These are phyloP conservation scores for Clarias gariepinus DNA, from an alignment of 2,113 vertebrate genomes.

Conservation along the genomic window DNA sequence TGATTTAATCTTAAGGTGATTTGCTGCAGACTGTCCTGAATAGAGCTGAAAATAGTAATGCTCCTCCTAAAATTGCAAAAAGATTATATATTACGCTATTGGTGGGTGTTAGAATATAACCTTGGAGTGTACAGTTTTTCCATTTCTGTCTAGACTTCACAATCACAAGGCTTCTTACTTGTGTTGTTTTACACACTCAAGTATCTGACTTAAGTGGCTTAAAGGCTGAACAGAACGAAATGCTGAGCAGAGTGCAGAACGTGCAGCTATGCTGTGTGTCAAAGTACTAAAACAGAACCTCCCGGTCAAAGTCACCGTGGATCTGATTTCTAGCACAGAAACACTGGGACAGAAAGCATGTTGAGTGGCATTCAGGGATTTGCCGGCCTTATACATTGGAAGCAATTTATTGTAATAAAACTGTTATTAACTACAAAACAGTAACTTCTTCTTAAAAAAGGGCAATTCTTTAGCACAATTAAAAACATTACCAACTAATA, in stretches of 20 bases:
- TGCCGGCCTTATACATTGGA: not conserved
- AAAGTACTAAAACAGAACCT: not conserved
- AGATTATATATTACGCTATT: slow-evolving; percentile 3
- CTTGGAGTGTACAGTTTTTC: slow-evolving; percentile 1
- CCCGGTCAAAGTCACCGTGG: not conserved
- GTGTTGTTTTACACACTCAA: not conserved
- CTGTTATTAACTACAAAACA: no score
- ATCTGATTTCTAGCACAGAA: not conserved
- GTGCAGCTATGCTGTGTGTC: not conserved
- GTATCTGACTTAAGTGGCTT: not conserved
- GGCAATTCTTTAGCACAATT: not conserved
- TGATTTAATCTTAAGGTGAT: not conserved
- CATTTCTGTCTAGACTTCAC: slow-evolving; percentile 21
- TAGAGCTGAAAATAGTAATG: not conserved
- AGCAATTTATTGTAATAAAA: no score
- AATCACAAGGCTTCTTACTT: slow-evolving; percentile 6
- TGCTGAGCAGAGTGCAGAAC: not conserved
- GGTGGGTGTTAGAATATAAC: slow-evolving; percentile 36
- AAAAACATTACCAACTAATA: not conserved
- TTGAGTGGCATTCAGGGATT: not conserved
- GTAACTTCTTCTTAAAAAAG: not conserved
- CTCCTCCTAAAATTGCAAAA: not conserved
- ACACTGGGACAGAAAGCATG: not conserved
- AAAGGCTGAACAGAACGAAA: not conserved
- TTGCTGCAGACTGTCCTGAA: not conserved